Conservation (phyloP, 2,113 vertebrate genomes). For the Gymnogyps californianus region DNA sequence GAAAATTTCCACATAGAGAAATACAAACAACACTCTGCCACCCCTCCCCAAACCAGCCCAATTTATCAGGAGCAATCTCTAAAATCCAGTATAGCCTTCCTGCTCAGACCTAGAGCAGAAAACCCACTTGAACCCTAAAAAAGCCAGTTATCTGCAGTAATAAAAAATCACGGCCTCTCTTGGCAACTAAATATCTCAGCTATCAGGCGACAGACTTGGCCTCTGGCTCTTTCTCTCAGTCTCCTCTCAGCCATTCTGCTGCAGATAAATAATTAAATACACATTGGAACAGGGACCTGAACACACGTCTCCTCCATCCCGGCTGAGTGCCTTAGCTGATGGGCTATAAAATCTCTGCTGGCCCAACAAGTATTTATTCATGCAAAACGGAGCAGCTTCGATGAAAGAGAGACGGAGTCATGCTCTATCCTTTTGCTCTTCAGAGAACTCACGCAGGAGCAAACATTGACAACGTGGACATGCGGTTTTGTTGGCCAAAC, state of each 20-base stretch:
- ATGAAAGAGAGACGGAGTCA: accelerated
- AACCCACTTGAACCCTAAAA: not conserved
- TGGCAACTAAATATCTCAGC: not conserved
- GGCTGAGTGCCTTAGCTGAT: not conserved
- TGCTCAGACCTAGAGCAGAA: not conserved
- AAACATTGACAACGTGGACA: not conserved
- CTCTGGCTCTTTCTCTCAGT: conserved; percentile 4
- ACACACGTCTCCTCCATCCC: not conserved
- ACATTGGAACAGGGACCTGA: not conserved
- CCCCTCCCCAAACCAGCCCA: not conserved
- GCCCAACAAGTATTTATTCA: conserved; percentile 44
- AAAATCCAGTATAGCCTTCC: not conserved
- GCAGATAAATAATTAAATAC: conserved; percentile 41
- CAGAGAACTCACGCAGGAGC: not conserved
- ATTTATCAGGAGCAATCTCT: not conserved
- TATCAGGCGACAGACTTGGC: not conserved
- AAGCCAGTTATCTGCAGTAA: not conserved
- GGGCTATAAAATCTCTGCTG: conserved; percentile 46
- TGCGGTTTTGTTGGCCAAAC: not conserved
- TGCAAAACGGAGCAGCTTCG: not conserved
- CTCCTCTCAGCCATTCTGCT: conserved; percentile 10
- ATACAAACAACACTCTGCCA: not conserved
- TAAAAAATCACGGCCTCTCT: not conserved
- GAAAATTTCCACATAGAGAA: not conserved
- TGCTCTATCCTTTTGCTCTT: not conserved